Evolutionary conservation across 2,888 invertebrate genomes (phyloP), one percentile per base, ranked within the genome.

Genomic region (Eucriotettix oculatus): DNA sequence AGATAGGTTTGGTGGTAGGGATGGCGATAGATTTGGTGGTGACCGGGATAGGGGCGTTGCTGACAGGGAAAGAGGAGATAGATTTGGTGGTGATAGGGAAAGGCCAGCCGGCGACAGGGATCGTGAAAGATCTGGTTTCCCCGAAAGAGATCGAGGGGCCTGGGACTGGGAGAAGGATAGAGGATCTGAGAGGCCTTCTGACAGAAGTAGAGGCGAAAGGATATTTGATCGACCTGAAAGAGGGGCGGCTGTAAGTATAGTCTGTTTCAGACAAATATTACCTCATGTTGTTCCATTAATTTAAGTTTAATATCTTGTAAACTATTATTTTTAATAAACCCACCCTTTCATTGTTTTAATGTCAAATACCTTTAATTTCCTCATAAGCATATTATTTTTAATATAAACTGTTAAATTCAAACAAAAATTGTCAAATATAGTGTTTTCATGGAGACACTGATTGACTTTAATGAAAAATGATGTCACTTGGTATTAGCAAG

Each of bases 61-160:
- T n/a, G 40, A 58, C n/a, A 65, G 62, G 42, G 58, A 65, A 16
- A 56, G 62, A 29, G 62, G 62, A 29, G 62, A 63, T 42, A 64
- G 64, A 52, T 64, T 66, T 40, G 66, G 65, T 14, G 29, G 29
- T 29, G 29, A 29, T 29, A 29, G 29, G 48, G 53, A 53, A 40
- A 29, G 55, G 14, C 29, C 29, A 11, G 55, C 10, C 11, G 12
- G n/a, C 42, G 57, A 59, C 40, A 48, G 55, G 54, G 60, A 66
- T 54, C 57, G 71, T 70, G 58, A 67, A 64, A 64, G 66, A 58
- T 59, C 54, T 61, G 58, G 66, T 61, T 64, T 67, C 65, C 62
- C 65, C 61, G 17, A 52, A 17, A 56, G 65, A 54, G 60, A 56
- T 55, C 56, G 56, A 56, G 58, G 42, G 11, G 40, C 52, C 44